Conservation (phyloP, 2,888 invertebrate species). For the Diplolepis rosae region DNA sequence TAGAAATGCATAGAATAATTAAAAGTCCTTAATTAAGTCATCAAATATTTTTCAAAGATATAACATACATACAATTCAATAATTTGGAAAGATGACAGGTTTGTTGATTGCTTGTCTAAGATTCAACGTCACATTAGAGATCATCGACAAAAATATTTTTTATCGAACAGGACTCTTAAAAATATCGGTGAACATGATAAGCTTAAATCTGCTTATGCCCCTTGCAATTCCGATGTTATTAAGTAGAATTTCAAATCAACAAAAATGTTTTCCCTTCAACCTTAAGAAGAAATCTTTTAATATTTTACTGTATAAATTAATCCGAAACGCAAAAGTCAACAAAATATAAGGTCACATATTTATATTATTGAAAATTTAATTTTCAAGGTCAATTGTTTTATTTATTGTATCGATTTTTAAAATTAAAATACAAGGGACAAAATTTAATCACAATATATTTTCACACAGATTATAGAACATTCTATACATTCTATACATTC, state of each 20-base stretch:
- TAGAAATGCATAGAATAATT: too few species aligned
- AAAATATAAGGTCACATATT: neutral
- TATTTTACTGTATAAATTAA: neutral
- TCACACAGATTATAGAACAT: too few species aligned
- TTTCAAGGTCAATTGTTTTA: neutral
- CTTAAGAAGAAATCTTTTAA: neutral
- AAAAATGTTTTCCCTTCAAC: neutral
- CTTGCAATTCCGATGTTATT: conserved; percentile 2
- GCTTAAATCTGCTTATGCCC: neutral
- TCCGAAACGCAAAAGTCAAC: too few species aligned
- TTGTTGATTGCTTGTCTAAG: neutral
- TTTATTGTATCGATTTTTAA: too few species aligned
- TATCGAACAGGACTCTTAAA: neutral
- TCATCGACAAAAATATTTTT: conserved; percentile 16
- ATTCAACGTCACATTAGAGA: neutral
- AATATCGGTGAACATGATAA: conserved; percentile 11
- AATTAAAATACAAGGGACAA: too few species aligned
- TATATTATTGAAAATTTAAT: neutral
- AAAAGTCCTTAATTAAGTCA: too few species aligned
- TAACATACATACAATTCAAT: neutral
- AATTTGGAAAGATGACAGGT: neutral
- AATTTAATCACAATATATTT: too few species aligned
- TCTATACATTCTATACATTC: too few species aligned
- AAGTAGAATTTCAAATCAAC: neutral
- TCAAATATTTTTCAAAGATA: neutral